Base-by-base conservation (phyloP, 2,888 invertebrate species). In the Rugalucina vietnamica region DNA sequence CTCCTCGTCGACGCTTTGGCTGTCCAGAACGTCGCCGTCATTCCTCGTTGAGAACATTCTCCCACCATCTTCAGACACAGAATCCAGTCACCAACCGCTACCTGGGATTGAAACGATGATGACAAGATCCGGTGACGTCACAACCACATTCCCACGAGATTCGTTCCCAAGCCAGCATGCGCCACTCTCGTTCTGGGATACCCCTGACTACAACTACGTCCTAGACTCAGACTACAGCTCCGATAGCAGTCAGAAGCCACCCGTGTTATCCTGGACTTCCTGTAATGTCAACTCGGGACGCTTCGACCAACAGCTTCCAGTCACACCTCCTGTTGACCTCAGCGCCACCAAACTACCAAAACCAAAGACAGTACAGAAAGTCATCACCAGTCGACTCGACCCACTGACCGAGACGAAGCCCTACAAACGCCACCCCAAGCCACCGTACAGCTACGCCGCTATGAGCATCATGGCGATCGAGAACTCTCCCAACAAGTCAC, bases 361-460 rank as follows among this genome's bases (percentile, higher is more conserved):
- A n/a, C n/a, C n/a, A n/a, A n/a, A n/a, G n/a, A n/a, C n/a, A n/a
- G n/a, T n/a, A n/a, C n/a, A n/a, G n/a, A n/a, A n/a, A n/a, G n/a
- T n/a, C n/a, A n/a, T n/a, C n/a, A n/a, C n/a, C n/a, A n/a, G n/a
- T n/a, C n/a, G n/a, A n/a, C n/a, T n/a, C n/a, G n/a, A n/a, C 21
- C 65, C 18, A 5, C 18, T 10, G 14, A 21, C 8, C 18, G 34
- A 34, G 32, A 65, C 14, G 18, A 65, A 29, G 21, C 1, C 5
- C 18, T 91, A 92, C 79, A 84, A 88, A 80, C 89, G 92, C 14
- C 86, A 91, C 69, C 85, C 85, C 5, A 93, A 93, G 84, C 92
- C 92, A 2, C 92, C 92, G 0, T 93, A 92, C 81, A 78, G 89
- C 34, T 93, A 92, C 79, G 80, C 87, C 27, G 92, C 91, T 8